A percentile compares a stretch with the other conserved stretches of the same genome.
Evolutionary conservation across 2,888 invertebrate genomes (phyloP).

Genomic region (Sarcophaga caerulescens): DNA sequence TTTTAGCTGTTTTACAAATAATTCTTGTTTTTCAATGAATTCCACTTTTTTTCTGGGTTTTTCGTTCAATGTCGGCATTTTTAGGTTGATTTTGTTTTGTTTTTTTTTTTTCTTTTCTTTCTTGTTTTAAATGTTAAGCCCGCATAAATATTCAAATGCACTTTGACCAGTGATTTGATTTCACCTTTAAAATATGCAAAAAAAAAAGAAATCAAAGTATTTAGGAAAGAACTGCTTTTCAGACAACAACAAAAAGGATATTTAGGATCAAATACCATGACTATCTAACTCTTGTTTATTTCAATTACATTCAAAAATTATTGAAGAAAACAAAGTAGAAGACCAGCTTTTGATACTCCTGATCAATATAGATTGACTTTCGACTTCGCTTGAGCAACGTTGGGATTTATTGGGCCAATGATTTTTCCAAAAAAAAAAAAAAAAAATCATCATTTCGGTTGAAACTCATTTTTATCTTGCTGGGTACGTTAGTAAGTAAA

Average conservation of each 20-base stretch:
- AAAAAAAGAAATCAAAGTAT: neutral
- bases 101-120: neutral
- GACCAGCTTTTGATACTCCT: no score
- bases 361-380: no score
- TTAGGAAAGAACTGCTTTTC: neutral
- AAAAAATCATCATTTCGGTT: no score
- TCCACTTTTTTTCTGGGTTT: neutral
- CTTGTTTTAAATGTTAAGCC: neutral
- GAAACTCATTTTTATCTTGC: no score
- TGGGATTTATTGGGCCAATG: no score
- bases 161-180: constrained; percentile 33
- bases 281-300: no score
- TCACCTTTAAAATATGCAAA: neutral
- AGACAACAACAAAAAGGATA: neutral
- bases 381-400: no score
- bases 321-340: no score
- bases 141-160: constrained; percentile 26
- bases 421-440: no score
- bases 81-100: neutral
- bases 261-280: neutral
- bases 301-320: no score
- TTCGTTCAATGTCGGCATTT: constrained; percentile 36
- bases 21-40: neutral
- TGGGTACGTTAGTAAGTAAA: no score
- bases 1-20: constrained; percentile 18